Percentiles rank a stretch among this genome's conserved stretches.
phyloP scores from a whole-genome alignment of 2,888 invertebrate species.

The Drosophila lacicola region DNA sequence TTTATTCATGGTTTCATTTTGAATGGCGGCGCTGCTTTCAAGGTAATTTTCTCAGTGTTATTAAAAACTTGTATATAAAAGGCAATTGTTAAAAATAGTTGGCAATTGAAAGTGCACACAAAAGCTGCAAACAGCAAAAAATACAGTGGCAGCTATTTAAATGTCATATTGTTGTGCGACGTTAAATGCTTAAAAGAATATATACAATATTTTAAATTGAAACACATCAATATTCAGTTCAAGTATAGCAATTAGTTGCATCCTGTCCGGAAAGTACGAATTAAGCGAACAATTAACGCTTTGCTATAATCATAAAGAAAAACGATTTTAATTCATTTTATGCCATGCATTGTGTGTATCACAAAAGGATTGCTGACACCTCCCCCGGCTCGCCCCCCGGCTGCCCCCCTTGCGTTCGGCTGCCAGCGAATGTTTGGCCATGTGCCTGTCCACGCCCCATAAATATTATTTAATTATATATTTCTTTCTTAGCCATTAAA shows the following conservation, averaged over 20 bases:
- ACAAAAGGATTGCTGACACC: slow-evolving; percentile 29
- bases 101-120: slow-evolving; percentile 56
- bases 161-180: background rate
- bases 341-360: slow-evolving; percentile 9
- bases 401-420: slow-evolving; percentile 1
- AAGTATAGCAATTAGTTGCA: slow-evolving; percentile 11
- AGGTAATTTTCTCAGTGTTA: slow-evolving; percentile 64
- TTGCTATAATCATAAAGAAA: slow-evolving; percentile 23
- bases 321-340: slow-evolving; percentile 12
- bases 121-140: slow-evolving; percentile 7
- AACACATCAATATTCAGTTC: background rate
- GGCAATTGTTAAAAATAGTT: slow-evolving; percentile 51
- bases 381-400: slow-evolving; percentile 3
- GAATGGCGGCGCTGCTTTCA: slow-evolving; percentile 68
- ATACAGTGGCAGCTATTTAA: background rate
- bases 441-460: slow-evolving; percentile 77
- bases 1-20: slow-evolving; percentile 62
- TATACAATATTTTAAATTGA: slow-evolving; percentile 2
- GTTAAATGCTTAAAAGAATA: background rate
- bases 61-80: slow-evolving; percentile 47
- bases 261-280: slow-evolving; percentile 15
- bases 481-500: slow-evolving; percentile 73
- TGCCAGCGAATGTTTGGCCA: slow-evolving; percentile 57
- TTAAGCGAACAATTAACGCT: slow-evolving; percentile 37
- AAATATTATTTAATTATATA: slow-evolving; percentile 75